Evolutionary conservation across 2,797 vertebrate genomes (phyloP), one percentile per base, ranked within the genome.

Genomic region (Furcifer pardalis): DNA sequence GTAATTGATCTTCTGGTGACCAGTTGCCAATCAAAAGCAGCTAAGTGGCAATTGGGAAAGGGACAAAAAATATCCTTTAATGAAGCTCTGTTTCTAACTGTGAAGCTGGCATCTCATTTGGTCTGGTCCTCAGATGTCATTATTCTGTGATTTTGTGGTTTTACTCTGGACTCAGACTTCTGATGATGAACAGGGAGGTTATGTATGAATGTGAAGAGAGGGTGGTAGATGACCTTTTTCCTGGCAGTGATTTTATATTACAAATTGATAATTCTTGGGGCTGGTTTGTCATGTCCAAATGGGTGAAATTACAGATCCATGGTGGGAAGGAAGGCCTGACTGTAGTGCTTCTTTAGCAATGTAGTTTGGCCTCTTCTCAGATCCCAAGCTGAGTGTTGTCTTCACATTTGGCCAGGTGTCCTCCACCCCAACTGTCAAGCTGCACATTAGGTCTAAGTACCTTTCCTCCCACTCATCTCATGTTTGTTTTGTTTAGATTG

Each of bases 271-370:
- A 85, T 49, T 23, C 46, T 10, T 81, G 30, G 23, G 49, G 37
- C n/a, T n/a, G n/a, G n/a, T n/a, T n/a, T n/a, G n/a, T n/a, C 49
- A 52, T 52, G 49, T 52, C 49, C n/a, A n/a, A 52, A 10, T 79
- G 83, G 35, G 27, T 46, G 56, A 84, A 63, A 84, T 63, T 42
- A 73, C 25, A 42, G 59, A 66, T 79, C 56, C 66, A 73, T 75
- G 44, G 37, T 35, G 32, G 35, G 46, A 59, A 21, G 69, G 60
- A 80, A 42, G 60, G 30, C 46, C 60, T 77, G 68, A 44, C 35
- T 80, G 32, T 66, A 85, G 69, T 42, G 75, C 75, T 84, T 74
- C 40, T 84, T 79, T n/a, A 73, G 69, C n/a, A 17, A 25, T 63
- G 25, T 79, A 72, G 62, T 79, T 65, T 46, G 42, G 59, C 49